A percentile compares a stretch with the other conserved stretches of the same genome.
Conservation (phyloP, 1,140 invertebrate species). For the Euwallacea similis region DNA sequence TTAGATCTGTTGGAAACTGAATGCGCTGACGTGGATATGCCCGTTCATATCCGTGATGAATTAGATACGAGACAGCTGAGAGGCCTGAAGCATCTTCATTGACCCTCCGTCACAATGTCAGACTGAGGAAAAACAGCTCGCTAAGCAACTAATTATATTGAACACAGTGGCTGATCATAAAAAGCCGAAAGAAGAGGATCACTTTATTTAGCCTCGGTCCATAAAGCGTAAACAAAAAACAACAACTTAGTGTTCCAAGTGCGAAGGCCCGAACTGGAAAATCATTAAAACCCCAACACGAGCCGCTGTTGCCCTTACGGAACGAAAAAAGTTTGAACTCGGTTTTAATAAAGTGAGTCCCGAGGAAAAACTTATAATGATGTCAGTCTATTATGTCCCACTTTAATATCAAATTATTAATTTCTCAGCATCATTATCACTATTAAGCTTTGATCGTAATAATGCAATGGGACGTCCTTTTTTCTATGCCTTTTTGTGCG, state of each 20-base stretch:
- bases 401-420: conserved; percentile 21
- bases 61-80: conserved; percentile 2
- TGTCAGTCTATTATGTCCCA: conserved; percentile 21
- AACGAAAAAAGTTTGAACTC: conserved; percentile 18
- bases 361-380: conserved; percentile 26
- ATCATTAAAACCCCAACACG: conserved; percentile 27
- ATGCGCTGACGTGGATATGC: conserved; percentile 34
- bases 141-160: conserved; percentile 5
- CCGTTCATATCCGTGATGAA: conserved; percentile 14
- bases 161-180: conserved; percentile 6
- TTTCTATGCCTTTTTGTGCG: no score
- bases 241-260: conserved; percentile 19
- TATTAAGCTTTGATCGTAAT: no score
- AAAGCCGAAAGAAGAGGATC: conserved; percentile 6
- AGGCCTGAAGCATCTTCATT: neutral
- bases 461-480: no score
- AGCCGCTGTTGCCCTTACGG: conserved; percentile 22
- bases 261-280: conserved; percentile 23
- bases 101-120: neutral
- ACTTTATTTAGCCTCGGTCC: conserved; percentile 16
- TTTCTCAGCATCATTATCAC: conserved; percentile 5
- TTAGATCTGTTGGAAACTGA: conserved; percentile 33
- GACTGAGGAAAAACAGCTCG: neutral
- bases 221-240: conserved; percentile 21
- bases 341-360: conserved; percentile 25